Evolutionary conservation across 2,888 invertebrate species (phyloP), one percentile per base, ranked within the genome.

Genomic region (Erpobdella octoculata): DNA sequence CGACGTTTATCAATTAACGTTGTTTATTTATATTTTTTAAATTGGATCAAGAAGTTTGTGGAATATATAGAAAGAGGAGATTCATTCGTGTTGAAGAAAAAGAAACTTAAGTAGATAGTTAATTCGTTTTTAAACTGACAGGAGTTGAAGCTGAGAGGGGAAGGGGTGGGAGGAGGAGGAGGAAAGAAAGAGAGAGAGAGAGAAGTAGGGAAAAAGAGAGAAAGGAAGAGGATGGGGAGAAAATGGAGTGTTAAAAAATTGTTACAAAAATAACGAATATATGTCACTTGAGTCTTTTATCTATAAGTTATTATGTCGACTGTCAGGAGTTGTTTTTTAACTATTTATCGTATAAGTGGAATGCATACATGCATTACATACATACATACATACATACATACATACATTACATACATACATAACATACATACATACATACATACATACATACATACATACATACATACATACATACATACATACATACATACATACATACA

Each of bases 111-210:
- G 61, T 9, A 28, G 18, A n/a, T 21, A 21, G 25, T 59, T 21
- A n/a, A 59, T 9, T 21, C 21, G 61, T 21, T 59, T 46, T 18
- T 12, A 46, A 15, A 18, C 12, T 46, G 46, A 46, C 46, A 18
- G 46, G 15, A 15, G 37, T 64, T 37, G 25, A 25, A 64, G 31
- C 33, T 36, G 25, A 33, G 33, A 37, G 21, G 18, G 37, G 15
- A 18, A 31, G 25, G 36, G 31, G 36, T 31, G 12, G 36, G 48
- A 67, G 41, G 46, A 21, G 25, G 48, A 25, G 68, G 46, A 48
- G 33, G 38, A 67, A 28, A 67, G 38, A 67, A 15, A 3, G 48
- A 67, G 48, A 59, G 53, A 58, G 46, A 67, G 1, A 67, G 67
- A 67, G n/a, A n/a, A n/a, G n/a, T n/a, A n/a, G n/a, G n/a, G n/a